Evolutionary conservation across 2,888 invertebrate genomes (phyloP).

Genomic region (Syrista parreyssii): DNA sequence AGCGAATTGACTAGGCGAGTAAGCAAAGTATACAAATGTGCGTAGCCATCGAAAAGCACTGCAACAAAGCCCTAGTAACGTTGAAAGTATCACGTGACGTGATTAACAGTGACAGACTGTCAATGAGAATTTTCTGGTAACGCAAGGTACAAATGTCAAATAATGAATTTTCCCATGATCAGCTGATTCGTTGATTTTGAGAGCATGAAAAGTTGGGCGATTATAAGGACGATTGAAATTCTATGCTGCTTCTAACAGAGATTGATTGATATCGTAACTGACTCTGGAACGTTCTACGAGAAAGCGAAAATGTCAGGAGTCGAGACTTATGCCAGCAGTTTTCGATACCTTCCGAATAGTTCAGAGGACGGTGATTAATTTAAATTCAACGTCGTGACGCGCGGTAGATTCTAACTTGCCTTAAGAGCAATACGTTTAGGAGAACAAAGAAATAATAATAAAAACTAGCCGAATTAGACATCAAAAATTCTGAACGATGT

Average conservation of each 20-base stretch:
- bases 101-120: not conserved
- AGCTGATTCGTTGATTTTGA: not conserved
- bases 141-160: not conserved
- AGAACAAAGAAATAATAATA: not conserved
- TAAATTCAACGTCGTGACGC: no score
- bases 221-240: not conserved
- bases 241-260: not conserved
- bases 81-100: not conserved
- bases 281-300: not conserved
- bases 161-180: not conserved
- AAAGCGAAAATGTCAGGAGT: not conserved
- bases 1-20: not conserved
- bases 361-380: not conserved
- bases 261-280: not conserved
- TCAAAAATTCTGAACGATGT: not conserved
- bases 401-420: not conserved
- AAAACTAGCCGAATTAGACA: not conserved
- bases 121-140: not conserved
- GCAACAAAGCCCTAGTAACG: not conserved
- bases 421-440: not conserved
- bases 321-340: not conserved
- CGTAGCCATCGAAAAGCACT: not conserved
- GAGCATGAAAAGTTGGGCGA: not conserved
- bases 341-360: not conserved
- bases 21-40: not conserved